phyloP scores from a whole-genome alignment of 1,140 invertebrate genomes.

The Euglossa dilemma region DNA sequence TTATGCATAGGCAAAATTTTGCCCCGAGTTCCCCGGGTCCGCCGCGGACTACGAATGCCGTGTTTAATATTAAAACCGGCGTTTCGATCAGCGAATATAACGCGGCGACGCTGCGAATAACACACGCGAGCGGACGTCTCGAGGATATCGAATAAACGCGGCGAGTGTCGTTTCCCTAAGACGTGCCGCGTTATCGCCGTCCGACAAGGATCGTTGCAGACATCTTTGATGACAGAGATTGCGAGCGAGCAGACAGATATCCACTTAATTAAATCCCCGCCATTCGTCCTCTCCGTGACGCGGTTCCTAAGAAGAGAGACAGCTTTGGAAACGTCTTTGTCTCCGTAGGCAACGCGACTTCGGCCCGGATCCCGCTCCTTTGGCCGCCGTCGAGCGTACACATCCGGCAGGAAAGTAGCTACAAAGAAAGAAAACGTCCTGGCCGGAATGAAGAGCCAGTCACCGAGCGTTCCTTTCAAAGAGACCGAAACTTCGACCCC shows the following conservation, averaged over 20 bases:
- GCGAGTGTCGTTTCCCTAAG: not conserved
- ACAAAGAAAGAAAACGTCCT: slow-evolving; percentile 63
- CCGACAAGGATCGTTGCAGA: not conserved
- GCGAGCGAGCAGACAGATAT: slow-evolving; percentile 41
- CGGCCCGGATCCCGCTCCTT: slow-evolving; percentile 41
- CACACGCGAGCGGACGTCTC: no score
- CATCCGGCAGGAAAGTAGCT: slow-evolving; percentile 58
- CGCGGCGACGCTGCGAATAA: not conserved
- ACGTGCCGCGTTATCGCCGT: not conserved
- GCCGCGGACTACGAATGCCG: not conserved
- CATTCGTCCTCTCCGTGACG: not conserved
- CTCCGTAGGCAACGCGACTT: slow-evolving; percentile 43
- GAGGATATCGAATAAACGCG: not conserved
- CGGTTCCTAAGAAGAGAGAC: slow-evolving; percentile 9
- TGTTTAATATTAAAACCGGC: not conserved
- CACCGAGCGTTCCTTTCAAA: slow-evolving; percentile 59
- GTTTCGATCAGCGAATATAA: not conserved
- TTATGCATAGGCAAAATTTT: slow-evolving; percentile 1
- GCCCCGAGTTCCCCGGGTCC: not conserved
- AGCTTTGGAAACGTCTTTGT: slow-evolving; percentile 55
- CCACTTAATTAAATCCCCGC: slow-evolving; percentile 65
- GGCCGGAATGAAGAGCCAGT: slow-evolving; percentile 53
- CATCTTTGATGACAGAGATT: slow-evolving; percentile 40
- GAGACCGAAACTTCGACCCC: slow-evolving; percentile 64
- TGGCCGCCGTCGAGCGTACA: slow-evolving; percentile 55